Base-by-base conservation (phyloP, 2,888 invertebrate genomes). In the Netelia fuscicornis region DNA sequence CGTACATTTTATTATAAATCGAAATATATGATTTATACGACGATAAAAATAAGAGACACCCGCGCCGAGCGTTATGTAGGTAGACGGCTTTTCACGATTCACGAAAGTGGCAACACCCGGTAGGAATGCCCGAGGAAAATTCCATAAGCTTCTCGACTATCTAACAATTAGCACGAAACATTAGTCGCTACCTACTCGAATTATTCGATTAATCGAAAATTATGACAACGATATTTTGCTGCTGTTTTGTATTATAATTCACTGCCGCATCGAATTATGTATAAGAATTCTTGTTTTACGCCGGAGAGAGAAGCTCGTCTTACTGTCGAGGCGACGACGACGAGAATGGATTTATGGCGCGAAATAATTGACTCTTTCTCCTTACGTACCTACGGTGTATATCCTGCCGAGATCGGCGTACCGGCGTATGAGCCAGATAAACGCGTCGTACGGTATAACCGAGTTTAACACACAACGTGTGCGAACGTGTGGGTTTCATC, bases 71-170 rank as follows among this genome's bases (percentile, higher is more conserved):
- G 13, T 87, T 79, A 92, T 91, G 90, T 92, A 91, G 91, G 91
- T 90, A 90, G 89, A 92, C 92, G 87, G 90, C 92, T 92, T 92
- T 92, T 89, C 89, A 89, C 84, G 86, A 64, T 23, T 82, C 83
- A 88, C 85, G 91, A 90, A 91, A 90, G 89, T 90, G 86, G 86
- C 87, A 83, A 85, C 85, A 72, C 58, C 71, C 82, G 84, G 65
- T 74, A 65, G 37, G 52, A 37, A 58, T 58, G 37, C 17, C n/a
- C 20, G 54, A 54, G 60, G 44, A 84, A 84, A 84, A 81, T 68
- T 81, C 68, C 68, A 62, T 30, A 52, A 71, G 76, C 60, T 20
- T 77, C 9, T 8, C 6, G 78, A 25, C 17, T 44, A 68, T 37
- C 65, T 1, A 44, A 68, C 44, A 68, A 13, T 3, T 5, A 5